phyloP scores from a whole-genome alignment of 1,140 invertebrate species.

The Lasioglossum albipes region DNA sequence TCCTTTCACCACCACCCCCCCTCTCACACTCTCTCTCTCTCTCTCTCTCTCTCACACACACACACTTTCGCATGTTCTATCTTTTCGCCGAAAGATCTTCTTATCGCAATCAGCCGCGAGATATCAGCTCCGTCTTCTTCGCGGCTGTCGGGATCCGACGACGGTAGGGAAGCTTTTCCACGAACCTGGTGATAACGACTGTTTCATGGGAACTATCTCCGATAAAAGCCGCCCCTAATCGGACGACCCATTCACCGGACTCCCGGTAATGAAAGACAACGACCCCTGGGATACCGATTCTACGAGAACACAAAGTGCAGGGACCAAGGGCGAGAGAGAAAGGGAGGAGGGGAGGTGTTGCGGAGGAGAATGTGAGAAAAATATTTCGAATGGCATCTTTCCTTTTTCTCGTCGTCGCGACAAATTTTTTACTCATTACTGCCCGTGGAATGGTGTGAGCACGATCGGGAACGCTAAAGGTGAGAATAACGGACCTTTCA shows the following conservation, averaged over 20 bases:
- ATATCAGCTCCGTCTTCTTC: constrained; percentile 33
- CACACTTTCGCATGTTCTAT: not conserved
- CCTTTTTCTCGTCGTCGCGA: not conserved
- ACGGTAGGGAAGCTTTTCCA: constrained; percentile 9
- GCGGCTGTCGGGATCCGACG: not conserved
- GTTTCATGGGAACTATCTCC: constrained; percentile 44
- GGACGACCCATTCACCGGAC: not conserved
- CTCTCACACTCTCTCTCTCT: too few species aligned
- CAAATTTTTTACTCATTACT: constrained; percentile 33
- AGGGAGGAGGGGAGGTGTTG: not conserved
- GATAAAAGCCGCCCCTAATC: constrained; percentile 21
- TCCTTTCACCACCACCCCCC: too few species aligned
- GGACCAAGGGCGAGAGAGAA: too few species aligned
- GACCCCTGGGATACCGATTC: constrained; percentile 24
- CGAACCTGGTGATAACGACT: constrained; percentile 33
- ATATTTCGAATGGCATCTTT: constrained; percentile 40
- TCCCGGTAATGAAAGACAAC: constrained; percentile 1
- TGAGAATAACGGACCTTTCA: constrained; percentile 56
- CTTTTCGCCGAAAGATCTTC: constrained; percentile 17
- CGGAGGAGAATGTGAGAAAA: not conserved
- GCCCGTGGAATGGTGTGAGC: not conserved
- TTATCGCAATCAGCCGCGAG: constrained; percentile 37
- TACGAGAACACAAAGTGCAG: too few species aligned
- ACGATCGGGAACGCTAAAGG: constrained; percentile 47
- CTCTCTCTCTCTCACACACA: not conserved